Percentiles rank a stretch among this genome's conserved stretches.
phyloP scores from a whole-genome alignment of 2,797 vertebrate species.

The Kryptopterus vitreolus region DNA sequence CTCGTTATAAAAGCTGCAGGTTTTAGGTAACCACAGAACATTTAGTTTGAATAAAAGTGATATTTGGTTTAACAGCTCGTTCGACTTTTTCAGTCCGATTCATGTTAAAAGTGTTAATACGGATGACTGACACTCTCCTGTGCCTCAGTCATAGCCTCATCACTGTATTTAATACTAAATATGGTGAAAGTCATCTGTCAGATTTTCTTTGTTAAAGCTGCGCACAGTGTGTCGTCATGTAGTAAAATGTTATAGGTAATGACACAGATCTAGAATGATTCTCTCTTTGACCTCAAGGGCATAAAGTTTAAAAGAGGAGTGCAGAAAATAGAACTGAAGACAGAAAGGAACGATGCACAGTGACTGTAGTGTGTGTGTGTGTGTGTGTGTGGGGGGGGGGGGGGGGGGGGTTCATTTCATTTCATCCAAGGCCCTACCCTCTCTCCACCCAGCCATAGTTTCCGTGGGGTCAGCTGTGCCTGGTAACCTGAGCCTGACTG shows the following conservation, averaged over 20 bases:
- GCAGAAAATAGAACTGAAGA: slow-evolving; percentile 62
- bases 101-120: too few relatives aligned
- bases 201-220: too few relatives aligned
- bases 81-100: neutral
- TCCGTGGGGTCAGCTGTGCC: slow-evolving; percentile 59
- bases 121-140: neutral
- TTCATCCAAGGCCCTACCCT: slow-evolving; percentile 22
- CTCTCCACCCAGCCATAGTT: slow-evolving; percentile 49
- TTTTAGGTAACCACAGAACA: too few relatives aligned
- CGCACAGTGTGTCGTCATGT: neutral
- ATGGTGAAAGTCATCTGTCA: too few relatives aligned
- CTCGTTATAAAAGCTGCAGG: too few relatives aligned
- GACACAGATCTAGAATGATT: neutral
- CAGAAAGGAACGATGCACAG: slow-evolving; percentile 20
- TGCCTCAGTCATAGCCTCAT: neutral
- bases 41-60: neutral
- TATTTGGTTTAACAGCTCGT: neutral
- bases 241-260: neutral
- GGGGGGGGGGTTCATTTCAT: slow-evolving; percentile 54
- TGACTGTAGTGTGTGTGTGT: slow-evolving; percentile 10
- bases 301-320: slow-evolving; percentile 52
- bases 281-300: slow-evolving; percentile 55
- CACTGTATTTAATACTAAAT: too few relatives aligned
- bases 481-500: slow-evolving; percentile 67
- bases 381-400: slow-evolving; percentile 1